Evolutionary conservation across 2,113 vertebrate species (phyloP).

Genomic region (Rhipidura dahli): DNA sequence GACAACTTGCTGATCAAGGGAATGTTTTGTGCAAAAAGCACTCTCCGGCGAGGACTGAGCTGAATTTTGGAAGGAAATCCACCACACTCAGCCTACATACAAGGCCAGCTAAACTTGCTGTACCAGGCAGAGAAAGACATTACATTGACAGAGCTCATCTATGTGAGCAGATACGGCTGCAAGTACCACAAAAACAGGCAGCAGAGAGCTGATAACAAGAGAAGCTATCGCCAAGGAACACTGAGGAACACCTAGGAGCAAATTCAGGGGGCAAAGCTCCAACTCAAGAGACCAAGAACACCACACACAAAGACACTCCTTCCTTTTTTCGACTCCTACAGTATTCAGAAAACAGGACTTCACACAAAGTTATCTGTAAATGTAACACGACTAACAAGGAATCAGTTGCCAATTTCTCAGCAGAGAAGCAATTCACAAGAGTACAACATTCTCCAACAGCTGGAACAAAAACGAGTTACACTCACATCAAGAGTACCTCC

Average conservation of each 20-base stretch:
- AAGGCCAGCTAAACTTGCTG: not conserved
- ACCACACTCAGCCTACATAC: not conserved
- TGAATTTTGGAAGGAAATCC: not conserved
- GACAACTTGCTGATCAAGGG: not conserved
- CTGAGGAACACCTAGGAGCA: not conserved
- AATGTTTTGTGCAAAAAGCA: not conserved
- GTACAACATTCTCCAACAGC: accelerated
- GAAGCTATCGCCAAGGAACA: not conserved
- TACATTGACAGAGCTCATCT: not conserved
- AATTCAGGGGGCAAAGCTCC: not conserved
- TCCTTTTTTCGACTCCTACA: not conserved
- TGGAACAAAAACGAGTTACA: not conserved
- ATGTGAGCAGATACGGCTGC: not conserved
- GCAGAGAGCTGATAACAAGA: not conserved
- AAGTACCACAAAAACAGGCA: not conserved
- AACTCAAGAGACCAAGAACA: not conserved
- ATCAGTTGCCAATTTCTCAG: not conserved
- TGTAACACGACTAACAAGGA: not conserved
- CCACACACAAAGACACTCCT: not conserved
- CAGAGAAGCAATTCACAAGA: not conserved
- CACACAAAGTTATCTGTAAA: not conserved
- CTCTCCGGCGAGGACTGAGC: not conserved
- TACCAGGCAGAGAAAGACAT: not conserved
- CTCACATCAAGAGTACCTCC: not conserved
- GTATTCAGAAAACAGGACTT: not conserved